These are phyloP conservation scores for Ceyx melanurus DNA, from an alignment of 2,113 vertebrate species.

Conservation along the genomic window DNA sequence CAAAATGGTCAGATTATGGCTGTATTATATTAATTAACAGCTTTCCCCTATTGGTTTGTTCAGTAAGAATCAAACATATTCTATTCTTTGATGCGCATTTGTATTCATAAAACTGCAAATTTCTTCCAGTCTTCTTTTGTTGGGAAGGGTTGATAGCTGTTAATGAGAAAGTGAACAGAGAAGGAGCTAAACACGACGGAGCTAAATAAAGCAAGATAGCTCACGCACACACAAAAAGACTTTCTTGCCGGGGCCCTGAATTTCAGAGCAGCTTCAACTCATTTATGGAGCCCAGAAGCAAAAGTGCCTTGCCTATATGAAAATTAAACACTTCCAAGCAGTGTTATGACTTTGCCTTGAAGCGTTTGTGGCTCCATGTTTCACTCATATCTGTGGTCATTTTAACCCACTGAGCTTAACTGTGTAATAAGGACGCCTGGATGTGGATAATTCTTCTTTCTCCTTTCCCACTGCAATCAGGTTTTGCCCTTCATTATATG, in stretches of 20 bases:
- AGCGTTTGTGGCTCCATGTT: background rate
- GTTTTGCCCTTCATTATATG: slow-evolving; percentile 13
- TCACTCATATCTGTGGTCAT: background rate
- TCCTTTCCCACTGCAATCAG: background rate
- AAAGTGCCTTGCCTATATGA: background rate
- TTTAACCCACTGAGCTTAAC: background rate
- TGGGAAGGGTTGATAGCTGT: background rate
- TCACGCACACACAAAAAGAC: background rate
- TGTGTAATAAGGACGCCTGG: background rate
- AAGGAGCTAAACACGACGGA: background rate
- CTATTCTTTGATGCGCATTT: background rate
- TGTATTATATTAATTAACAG: background rate
- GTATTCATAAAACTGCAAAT: background rate
- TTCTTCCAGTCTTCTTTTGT: background rate
- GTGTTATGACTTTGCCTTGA: background rate
- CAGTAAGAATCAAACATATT: background rate
- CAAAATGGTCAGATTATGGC: background rate
- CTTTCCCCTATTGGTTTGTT: background rate
- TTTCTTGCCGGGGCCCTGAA: background rate
- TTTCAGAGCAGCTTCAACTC: background rate
- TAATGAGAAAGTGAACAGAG: background rate
- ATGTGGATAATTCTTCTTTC: background rate
- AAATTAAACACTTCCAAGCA: background rate
- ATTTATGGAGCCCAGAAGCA: background rate
- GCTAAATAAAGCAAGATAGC: background rate